Evolutionary conservation across 2,113 vertebrate genomes (phyloP).

Genomic region (Columba livia): DNA sequence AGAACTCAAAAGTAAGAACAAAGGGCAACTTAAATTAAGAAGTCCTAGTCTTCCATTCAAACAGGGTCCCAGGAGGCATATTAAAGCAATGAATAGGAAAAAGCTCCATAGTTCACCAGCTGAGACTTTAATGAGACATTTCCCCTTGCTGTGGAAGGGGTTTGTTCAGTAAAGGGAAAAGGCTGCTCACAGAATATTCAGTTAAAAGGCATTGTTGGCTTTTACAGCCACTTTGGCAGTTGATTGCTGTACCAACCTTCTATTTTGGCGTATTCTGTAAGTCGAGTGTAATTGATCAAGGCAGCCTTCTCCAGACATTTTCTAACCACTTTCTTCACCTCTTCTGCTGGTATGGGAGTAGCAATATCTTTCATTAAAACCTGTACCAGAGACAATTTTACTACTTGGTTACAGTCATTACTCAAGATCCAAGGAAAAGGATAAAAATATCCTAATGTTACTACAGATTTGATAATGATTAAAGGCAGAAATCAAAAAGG

Average conservation of each 20-base stretch:
- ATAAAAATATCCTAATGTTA: neutral
- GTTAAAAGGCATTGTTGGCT: conserved; percentile 75
- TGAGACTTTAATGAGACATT: conserved; percentile 88
- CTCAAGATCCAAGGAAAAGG: neutral
- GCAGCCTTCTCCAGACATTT: conserved; percentile 95
- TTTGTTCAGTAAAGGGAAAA: conserved; percentile 74
- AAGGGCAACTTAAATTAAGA: conserved; percentile 77
- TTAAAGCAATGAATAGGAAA: conserved; percentile 85
- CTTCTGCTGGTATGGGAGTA: conserved; percentile 90
- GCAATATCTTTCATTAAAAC: conserved; percentile 98
- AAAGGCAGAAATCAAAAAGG: neutral
- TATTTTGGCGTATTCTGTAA: conserved; percentile 93
- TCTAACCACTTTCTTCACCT: conserved; percentile 92
- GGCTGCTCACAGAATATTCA: conserved; percentile 71
- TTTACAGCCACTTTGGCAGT: conserved; percentile 69
- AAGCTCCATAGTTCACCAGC: conserved; percentile 83
- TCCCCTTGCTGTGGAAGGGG: conserved; percentile 77
- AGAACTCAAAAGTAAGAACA: conserved; percentile 78
- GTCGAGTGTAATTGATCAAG: conserved; percentile 93
- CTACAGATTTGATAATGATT: neutral
- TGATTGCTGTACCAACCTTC: conserved; percentile 85
- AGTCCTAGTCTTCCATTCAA: conserved; percentile 76
- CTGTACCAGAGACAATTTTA: conserved; percentile 72
- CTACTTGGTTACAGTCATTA: conserved; percentile 10
- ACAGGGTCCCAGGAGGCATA: conserved; percentile 83